These are phyloP conservation scores for Hydrolagus colliei DNA, from an alignment of 2,797 vertebrate genomes.

Conservation along the genomic window DNA sequence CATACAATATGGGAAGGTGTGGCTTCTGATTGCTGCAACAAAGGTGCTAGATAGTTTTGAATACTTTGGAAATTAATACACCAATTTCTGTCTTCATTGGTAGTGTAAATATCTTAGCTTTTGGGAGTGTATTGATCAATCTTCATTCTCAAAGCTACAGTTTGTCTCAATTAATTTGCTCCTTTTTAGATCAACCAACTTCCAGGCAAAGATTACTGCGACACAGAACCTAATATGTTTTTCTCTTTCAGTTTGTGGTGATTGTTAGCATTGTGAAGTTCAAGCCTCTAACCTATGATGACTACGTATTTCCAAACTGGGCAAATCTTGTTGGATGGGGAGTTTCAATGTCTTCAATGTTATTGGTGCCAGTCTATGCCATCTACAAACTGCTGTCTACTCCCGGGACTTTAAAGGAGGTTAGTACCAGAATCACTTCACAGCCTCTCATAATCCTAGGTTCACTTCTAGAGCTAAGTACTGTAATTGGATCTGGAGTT, in stretches of 20 bases:
- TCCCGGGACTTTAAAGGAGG: slow-evolving; percentile 80
- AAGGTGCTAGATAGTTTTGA: neutral
- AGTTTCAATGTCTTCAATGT: slow-evolving; percentile 87
- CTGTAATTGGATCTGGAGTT: too few relatives aligned
- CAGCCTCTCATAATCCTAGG: too few relatives aligned
- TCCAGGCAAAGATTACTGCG: neutral
- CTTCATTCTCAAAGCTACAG: neutral
- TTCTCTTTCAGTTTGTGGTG: slow-evolving; percentile 75
- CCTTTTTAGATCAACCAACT: neutral
- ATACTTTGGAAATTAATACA: neutral
- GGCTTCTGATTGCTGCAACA: neutral
- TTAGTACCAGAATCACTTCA: slow-evolving; percentile 48
- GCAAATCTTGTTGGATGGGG: slow-evolving; percentile 81
- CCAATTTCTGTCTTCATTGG: neutral
- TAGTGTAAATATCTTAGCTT: neutral
- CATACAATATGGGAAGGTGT: neutral
- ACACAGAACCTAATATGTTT: neutral
- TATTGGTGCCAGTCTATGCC: slow-evolving; percentile 78
- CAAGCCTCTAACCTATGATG: slow-evolving; percentile 78
- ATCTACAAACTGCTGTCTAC: slow-evolving; percentile 79
- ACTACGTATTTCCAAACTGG: slow-evolving; percentile 83
- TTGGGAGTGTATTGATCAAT: neutral
- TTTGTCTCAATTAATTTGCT: neutral
- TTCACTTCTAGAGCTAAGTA: too few relatives aligned
- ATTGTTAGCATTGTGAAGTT: slow-evolving; percentile 83